These are phyloP conservation scores for Mastigias papua DNA, from an alignment of 30 jellyfish, hydroid and myxozoan genomes.

Conservation along the genomic window DNA sequence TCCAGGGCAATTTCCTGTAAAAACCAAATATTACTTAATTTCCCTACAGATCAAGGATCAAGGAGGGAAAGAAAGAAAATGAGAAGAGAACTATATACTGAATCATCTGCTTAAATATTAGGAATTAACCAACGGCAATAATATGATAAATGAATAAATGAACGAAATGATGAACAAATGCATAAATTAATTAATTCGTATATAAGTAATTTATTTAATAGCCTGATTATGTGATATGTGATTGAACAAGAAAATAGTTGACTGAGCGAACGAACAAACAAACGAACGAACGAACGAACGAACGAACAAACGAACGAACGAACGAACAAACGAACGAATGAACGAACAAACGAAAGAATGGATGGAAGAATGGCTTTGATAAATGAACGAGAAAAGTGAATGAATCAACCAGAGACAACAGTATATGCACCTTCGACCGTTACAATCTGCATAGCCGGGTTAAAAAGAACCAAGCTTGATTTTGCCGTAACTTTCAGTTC, in stretches of 20 bases:
- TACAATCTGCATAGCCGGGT: conserved; percentile 67
- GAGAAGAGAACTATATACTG: neutral
- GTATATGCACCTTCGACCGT: conserved; percentile 57
- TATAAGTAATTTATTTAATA: too few species aligned
- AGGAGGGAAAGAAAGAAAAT: neutral
- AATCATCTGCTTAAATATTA: too few species aligned
- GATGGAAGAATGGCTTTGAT: neutral
- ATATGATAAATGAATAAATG: neutral
- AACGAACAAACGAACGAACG: neutral
- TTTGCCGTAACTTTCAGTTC: conserved; percentile 78
- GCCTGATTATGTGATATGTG: neutral
- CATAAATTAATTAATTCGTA: neutral
- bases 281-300: neutral
- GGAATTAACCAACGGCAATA: neutral
- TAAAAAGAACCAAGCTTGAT: conserved; percentile 82
- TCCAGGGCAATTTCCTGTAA: conserved; percentile 89
- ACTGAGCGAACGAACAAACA: neutral
- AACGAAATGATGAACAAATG: neutral
- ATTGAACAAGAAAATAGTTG: neutral
- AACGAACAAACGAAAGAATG: neutral
- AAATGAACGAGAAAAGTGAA: neutral
- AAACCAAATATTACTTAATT: neutral
- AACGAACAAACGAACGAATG: neutral
- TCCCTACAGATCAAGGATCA: neutral
- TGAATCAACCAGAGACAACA: neutral